Evolutionary conservation across 1,140 invertebrate genomes (phyloP).

Genomic region (Drusus annulatus): DNA sequence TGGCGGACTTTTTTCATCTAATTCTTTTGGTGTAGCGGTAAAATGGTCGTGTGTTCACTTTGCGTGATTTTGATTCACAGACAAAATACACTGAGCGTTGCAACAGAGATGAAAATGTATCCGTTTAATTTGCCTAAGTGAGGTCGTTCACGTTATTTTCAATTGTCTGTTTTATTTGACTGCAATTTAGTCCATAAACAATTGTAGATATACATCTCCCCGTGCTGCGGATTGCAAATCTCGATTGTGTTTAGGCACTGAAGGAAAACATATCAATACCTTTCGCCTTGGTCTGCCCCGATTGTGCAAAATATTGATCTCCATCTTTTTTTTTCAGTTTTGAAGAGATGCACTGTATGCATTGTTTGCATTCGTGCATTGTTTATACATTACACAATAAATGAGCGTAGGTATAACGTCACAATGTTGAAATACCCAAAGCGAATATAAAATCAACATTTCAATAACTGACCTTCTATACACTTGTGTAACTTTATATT

Average conservation of each 20-base stretch:
- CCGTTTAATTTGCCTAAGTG: slow-evolving; percentile 21
- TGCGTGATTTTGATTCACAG: slow-evolving; percentile 24
- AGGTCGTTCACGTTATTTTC: slow-evolving; percentile 28
- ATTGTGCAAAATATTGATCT: not conserved
- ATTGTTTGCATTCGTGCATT: not conserved
- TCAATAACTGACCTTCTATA: too few species aligned
- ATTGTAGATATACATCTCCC: slow-evolving; percentile 15
- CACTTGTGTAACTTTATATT: too few species aligned
- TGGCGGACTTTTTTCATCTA: too few species aligned
- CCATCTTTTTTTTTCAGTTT: too few species aligned
- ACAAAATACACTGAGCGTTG: slow-evolving; percentile 18
- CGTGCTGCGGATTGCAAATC: slow-evolving; percentile 16
- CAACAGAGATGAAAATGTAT: slow-evolving; percentile 33
- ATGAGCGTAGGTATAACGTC: too few species aligned
- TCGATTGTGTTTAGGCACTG: slow-evolving; percentile 30
- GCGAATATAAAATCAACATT: too few species aligned
- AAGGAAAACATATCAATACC: slow-evolving; percentile 36
- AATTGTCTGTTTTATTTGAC: slow-evolving; percentile 32
- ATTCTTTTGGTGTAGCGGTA: too few species aligned
- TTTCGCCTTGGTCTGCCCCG: not conserved
- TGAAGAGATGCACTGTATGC: not conserved
- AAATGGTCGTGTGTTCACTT: slow-evolving; percentile 11
- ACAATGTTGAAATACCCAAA: too few species aligned
- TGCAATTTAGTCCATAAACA: not conserved
- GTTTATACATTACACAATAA: too few species aligned